phyloP scores from a whole-genome alignment of 53 echinoderm and acorn worm genomes.

The Antedon mediterranea region DNA sequence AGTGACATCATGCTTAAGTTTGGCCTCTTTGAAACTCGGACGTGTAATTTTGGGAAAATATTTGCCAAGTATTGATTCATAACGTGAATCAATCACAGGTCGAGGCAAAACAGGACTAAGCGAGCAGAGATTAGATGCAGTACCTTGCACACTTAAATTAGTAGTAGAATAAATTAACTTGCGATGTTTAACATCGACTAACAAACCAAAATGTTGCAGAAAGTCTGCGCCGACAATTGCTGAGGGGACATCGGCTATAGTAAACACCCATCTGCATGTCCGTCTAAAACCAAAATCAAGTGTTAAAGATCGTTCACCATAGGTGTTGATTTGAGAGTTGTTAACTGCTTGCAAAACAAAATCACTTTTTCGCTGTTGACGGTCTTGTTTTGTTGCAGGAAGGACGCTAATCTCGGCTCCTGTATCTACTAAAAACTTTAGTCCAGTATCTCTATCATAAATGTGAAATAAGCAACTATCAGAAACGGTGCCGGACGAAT shows the following conservation, averaged over 20 bases:
- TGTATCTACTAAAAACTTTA: not conserved
- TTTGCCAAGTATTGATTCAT: not conserved
- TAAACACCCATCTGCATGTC: constrained; percentile 29
- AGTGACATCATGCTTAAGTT: constrained; percentile 28
- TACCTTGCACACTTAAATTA: not conserved
- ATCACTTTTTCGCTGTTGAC: too few species aligned
- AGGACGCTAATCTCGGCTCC: constrained; percentile 16
- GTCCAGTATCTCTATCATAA: too few species aligned
- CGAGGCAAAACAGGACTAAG: not conserved
- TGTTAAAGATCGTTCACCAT: constrained; percentile 26
- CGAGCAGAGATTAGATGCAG: too few species aligned
- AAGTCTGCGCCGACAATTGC: not conserved
- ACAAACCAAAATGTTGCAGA: not conserved
- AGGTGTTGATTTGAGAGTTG: constrained; percentile 17
- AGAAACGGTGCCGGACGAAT: too few species aligned
- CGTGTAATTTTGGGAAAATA: not conserved
- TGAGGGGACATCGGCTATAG: not conserved
- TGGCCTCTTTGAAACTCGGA: not conserved
- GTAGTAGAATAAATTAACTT: not conserved
- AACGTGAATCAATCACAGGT: not conserved
- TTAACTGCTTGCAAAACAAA: constrained; percentile 13
- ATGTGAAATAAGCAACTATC: too few species aligned
- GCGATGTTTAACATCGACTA: not conserved
- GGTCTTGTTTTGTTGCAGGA: not conserved
- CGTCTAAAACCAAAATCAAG: constrained; percentile 26